phyloP scores from a whole-genome alignment of 2,797 vertebrate species.

The Schizothorax lantsangensis region DNA sequence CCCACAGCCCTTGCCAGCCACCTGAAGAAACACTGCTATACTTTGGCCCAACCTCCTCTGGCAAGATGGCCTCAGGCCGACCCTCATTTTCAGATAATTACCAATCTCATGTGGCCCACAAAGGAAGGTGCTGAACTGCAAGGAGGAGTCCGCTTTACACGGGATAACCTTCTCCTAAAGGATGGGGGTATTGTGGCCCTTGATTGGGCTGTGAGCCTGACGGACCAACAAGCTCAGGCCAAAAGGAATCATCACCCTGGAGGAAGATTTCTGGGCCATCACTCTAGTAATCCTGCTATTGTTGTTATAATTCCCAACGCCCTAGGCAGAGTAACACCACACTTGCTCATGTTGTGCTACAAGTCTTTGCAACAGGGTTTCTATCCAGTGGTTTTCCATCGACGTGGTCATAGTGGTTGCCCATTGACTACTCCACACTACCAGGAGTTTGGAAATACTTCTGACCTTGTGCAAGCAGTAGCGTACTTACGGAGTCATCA shows the following conservation, averaged over 20 bases:
- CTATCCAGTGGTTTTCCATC: slow-evolving; percentile 82
- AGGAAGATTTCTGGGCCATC: slow-evolving; percentile 61
- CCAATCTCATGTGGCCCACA: slow-evolving; percentile 74
- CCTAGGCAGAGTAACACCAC: slow-evolving; percentile 80
- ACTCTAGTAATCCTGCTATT: slow-evolving; percentile 69
- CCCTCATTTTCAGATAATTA: slow-evolving; percentile 82
- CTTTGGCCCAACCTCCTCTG: slow-evolving; percentile 64
- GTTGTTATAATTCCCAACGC: slow-evolving; percentile 86
- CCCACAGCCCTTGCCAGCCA: slow-evolving; percentile 83
- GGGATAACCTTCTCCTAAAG: slow-evolving; percentile 82
- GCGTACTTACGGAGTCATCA: slow-evolving; percentile 82
- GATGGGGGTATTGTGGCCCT: slow-evolving; percentile 85
- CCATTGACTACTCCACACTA: slow-evolving; percentile 80
- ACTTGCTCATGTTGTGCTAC: slow-evolving; percentile 78
- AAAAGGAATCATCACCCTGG: slow-evolving; percentile 61
- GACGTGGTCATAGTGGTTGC: slow-evolving; percentile 80
- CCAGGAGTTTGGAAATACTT: slow-evolving; percentile 86
- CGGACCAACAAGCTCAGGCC: slow-evolving; percentile 63
- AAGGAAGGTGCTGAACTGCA: not conserved
- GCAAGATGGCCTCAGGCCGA: slow-evolving; percentile 75
- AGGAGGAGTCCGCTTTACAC: slow-evolving; percentile 69
- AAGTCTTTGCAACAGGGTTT: slow-evolving; percentile 78
- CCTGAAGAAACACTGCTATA: slow-evolving; percentile 75
- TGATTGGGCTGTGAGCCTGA: slow-evolving; percentile 84
- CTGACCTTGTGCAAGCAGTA: slow-evolving; percentile 85